phyloP scores from a whole-genome alignment of 2,113 vertebrate species.

The Spermophilus dauricus region DNA sequence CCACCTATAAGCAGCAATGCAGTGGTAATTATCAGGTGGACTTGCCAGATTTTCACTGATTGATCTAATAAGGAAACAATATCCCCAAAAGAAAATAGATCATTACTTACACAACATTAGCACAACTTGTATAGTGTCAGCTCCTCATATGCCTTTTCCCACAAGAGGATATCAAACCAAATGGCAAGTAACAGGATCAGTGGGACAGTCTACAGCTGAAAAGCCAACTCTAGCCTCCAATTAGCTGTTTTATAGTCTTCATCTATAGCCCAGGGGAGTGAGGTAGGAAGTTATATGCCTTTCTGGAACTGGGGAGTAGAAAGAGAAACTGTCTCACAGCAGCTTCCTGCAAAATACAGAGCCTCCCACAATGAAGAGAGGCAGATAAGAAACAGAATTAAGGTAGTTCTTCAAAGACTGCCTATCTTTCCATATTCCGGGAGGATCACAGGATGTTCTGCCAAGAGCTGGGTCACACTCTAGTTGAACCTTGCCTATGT shows the following conservation, averaged over 20 bases:
- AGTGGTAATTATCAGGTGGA: neutral
- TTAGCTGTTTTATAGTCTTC: conserved; percentile 19
- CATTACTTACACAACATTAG: conserved; percentile 59
- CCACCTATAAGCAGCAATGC: neutral
- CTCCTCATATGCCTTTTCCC: conserved; percentile 17
- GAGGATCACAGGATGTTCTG: conserved; percentile 69
- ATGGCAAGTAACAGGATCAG: neutral
- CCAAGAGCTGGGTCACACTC: neutral
- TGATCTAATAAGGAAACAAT: conserved; percentile 60
- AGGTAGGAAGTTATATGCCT: neutral
- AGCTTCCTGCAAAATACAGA: conserved; percentile 24
- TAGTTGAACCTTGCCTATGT: neutral
- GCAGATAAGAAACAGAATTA: conserved; percentile 62
- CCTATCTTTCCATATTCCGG: neutral
- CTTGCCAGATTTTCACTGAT: conserved; percentile 33
- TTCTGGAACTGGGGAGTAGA: neutral
- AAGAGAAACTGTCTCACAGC: conserved; percentile 27
- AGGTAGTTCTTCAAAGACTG: conserved; percentile 43
- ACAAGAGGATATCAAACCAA: conserved; percentile 2
- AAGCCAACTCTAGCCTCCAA: neutral
- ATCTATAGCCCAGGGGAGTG: neutral
- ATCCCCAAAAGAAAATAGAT: neutral
- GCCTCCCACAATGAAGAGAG: conserved; percentile 45
- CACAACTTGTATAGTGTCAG: neutral
- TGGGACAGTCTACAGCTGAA: conserved; percentile 27